These are phyloP conservation scores for Sus cebifrons DNA, from an alignment of 2,797 vertebrate species.

Conservation along the genomic window DNA sequence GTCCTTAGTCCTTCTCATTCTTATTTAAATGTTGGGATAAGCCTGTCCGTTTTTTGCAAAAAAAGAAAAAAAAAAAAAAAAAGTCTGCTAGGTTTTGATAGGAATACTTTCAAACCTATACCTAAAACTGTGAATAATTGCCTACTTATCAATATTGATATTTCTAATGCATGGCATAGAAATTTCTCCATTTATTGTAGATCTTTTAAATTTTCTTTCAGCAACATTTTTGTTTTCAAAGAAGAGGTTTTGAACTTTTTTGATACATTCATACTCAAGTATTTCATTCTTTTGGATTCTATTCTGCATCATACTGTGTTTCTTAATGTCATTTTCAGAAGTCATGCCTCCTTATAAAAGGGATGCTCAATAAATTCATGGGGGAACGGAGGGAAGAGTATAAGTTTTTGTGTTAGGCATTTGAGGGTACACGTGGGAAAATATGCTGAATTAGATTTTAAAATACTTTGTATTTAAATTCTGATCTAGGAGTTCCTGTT, in stretches of 20 bases:
- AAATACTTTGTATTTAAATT: not conserved
- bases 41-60: not conserved
- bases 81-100: not conserved
- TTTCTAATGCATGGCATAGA: not conserved
- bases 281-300: not conserved
- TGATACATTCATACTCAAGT: not conserved
- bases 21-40: not conserved
- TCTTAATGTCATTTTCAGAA: conserved; percentile 29
- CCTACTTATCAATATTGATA: not conserved
- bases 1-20: not conserved
- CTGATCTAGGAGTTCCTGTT: not conserved
- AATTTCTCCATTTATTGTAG: not conserved
- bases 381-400: not conserved
- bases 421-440: not conserved
- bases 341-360: not conserved
- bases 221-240: not conserved
- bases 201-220: not conserved
- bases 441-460: not conserved
- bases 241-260: not conserved
- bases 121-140: not conserved
- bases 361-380: not conserved
- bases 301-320: not conserved
- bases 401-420: not conserved
- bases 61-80: too few species aligned
- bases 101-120: not conserved